Evolutionary conservation across 35 echinoderm and acorn worm species (phyloP).

Genomic region (Strongylocentrotus purpuratus): DNA sequence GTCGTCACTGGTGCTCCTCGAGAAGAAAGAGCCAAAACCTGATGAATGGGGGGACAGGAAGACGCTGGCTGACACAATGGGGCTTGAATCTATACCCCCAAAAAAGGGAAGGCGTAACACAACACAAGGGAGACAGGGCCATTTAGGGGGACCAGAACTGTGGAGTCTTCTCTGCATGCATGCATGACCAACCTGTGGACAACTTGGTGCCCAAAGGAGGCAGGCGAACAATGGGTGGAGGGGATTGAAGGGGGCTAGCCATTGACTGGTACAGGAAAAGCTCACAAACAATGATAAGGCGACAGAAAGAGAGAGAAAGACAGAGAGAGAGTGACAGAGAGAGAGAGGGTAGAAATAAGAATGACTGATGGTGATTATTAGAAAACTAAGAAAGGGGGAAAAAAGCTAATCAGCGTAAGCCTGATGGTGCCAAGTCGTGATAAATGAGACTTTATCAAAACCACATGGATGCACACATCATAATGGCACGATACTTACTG

Average conservation of each 20-base stretch:
- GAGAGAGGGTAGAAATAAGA: neutral
- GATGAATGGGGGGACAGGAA: neutral
- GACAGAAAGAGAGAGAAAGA: neutral
- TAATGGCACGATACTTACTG: no score
- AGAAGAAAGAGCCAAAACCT: neutral
- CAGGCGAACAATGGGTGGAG: neutral
- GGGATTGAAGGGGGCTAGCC: slow-evolving; percentile 6
- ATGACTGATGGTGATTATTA: slow-evolving; percentile 7
- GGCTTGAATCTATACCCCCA: slow-evolving; percentile 6
- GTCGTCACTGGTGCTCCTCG: neutral
- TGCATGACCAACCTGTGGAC: neutral
- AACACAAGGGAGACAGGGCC: neutral
- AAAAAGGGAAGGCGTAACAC: neutral
- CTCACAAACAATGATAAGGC: neutral
- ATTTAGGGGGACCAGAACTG: neutral
- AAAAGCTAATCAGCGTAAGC: neutral
- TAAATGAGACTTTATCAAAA: neutral
- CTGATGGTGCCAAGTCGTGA: neutral
- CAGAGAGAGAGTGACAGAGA: neutral
- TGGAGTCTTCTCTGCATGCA: slow-evolving; percentile 1
- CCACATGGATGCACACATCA: neutral
- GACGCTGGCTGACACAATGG: neutral
- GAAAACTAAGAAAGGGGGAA: neutral
- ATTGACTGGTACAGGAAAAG: slow-evolving; percentile 29
- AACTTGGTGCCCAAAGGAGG: slow-evolving; percentile 15